Evolutionary conservation across 92 coral and sea anemone genomes (phyloP).

Genomic region (Porites evermanni): DNA sequence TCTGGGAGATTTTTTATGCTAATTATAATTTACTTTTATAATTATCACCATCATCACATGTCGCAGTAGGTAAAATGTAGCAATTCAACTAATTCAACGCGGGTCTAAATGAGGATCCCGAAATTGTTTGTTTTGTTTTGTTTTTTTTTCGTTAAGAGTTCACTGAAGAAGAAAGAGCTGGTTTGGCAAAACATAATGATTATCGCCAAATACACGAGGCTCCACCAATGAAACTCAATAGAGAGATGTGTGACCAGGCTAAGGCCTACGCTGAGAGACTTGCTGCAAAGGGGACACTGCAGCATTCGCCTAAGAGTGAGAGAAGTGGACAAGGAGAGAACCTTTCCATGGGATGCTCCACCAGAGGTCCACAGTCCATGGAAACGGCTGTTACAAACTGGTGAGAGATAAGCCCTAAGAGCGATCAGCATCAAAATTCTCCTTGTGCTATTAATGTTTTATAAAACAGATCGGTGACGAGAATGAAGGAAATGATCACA

Average conservation of each 20-base stretch:
- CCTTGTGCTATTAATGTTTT: too few species aligned
- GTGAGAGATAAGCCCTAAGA: not conserved
- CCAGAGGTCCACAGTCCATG: constrained; percentile 11
- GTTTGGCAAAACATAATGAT: constrained; percentile 66
- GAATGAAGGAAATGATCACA: too few species aligned
- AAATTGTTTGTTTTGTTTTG: too few species aligned
- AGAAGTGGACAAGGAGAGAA: constrained; percentile 76
- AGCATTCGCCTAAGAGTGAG: constrained; percentile 48
- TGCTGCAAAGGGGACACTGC: constrained; percentile 39
- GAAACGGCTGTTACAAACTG: constrained; percentile 48
- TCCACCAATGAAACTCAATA: constrained; percentile 70
- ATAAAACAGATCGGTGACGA: too few species aligned
- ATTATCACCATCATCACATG: too few species aligned
- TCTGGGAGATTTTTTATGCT: too few species aligned
- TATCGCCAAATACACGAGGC: constrained; percentile 72
- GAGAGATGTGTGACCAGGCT: constrained; percentile 71
- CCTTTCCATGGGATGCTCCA: constrained; percentile 65
- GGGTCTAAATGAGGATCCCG: too few species aligned
- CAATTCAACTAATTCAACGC: too few species aligned
- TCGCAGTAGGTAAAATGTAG: too few species aligned
- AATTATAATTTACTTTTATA: too few species aligned
- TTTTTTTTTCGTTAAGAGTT: not conserved
- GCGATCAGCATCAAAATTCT: too few species aligned
- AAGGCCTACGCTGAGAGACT: constrained; percentile 67
- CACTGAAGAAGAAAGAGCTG: constrained; percentile 9